A percentile compares a stretch with the other conserved stretches of the same genome.
phyloP scores from a whole-genome alignment of 2,888 invertebrate species.

The Noctua janthina region DNA sequence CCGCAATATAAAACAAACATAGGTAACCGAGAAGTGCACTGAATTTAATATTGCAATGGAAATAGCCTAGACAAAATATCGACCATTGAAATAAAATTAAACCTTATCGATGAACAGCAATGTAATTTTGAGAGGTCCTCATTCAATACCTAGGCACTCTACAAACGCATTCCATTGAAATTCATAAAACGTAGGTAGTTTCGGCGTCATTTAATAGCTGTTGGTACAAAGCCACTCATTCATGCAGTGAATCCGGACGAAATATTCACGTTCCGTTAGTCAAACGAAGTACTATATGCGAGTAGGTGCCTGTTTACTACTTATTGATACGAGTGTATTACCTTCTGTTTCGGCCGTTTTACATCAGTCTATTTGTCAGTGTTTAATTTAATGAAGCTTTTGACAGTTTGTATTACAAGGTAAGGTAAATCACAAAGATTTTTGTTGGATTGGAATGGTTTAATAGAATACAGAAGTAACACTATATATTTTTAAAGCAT shows the following conservation, averaged over 20 bases:
- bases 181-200: constrained; percentile 72
- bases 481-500: too few species aligned
- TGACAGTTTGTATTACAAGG: neutral
- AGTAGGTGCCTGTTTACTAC: constrained; percentile 62
- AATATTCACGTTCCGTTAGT: constrained; percentile 83
- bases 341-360: constrained; percentile 33
- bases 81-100: constrained; percentile 36
- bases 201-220: constrained; percentile 70
- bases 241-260: constrained; percentile 78
- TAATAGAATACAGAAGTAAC: neutral
- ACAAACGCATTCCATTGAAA: constrained; percentile 71
- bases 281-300: constrained; percentile 73
- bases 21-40: neutral
- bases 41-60: constrained; percentile 11
- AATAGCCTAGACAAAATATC: neutral
- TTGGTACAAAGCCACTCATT: constrained; percentile 77
- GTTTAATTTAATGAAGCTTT: constrained; percentile 7
- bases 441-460: neutral
- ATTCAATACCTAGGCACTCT: constrained; percentile 59
- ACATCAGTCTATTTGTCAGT: neutral
- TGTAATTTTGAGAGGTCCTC: constrained; percentile 52
- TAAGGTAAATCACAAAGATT: neutral
- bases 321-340: constrained; percentile 47
- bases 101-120: constrained; percentile 39
- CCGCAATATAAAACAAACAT: neutral